phyloP scores from a whole-genome alignment of 2,797 vertebrate genomes.

The Danio jaintianensis region DNA sequence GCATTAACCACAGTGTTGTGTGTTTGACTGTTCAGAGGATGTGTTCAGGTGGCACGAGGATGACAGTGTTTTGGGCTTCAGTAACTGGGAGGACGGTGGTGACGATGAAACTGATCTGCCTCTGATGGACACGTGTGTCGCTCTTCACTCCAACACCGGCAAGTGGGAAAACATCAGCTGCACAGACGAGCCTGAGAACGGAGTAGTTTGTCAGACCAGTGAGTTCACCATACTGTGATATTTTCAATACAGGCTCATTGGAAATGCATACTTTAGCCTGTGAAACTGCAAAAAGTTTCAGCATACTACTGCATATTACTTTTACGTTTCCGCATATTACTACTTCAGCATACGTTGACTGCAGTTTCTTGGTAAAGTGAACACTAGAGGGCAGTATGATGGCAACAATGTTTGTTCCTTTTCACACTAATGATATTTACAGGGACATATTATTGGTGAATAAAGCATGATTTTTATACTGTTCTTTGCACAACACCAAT shows the following conservation, averaged over 20 bases:
- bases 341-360: too few relatives aligned
- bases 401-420: too few relatives aligned
- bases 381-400: too few relatives aligned
- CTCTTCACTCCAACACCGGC: conserved; percentile 80
- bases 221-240: conserved; percentile 40
- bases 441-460: too few relatives aligned
- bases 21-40: conserved; percentile 70
- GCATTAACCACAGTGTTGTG: background rate
- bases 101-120: conserved; percentile 62
- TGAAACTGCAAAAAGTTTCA: too few relatives aligned
- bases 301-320: too few relatives aligned
- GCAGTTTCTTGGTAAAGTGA: too few relatives aligned
- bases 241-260: background rate
- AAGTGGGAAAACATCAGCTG: conserved; percentile 86
- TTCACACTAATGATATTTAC: too few relatives aligned
- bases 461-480: too few relatives aligned
- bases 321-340: too few relatives aligned
- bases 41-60: conserved; percentile 82
- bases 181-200: conserved; percentile 74
- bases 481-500: too few relatives aligned
- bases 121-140: conserved; percentile 78
- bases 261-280: too few relatives aligned
- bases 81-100: conserved; percentile 80
- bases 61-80: conserved; percentile 73
- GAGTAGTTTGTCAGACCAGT: conserved; percentile 81